Evolutionary conservation across 2,113 vertebrate species (phyloP).

Genomic region (Macheiramphus alcinus): DNA sequence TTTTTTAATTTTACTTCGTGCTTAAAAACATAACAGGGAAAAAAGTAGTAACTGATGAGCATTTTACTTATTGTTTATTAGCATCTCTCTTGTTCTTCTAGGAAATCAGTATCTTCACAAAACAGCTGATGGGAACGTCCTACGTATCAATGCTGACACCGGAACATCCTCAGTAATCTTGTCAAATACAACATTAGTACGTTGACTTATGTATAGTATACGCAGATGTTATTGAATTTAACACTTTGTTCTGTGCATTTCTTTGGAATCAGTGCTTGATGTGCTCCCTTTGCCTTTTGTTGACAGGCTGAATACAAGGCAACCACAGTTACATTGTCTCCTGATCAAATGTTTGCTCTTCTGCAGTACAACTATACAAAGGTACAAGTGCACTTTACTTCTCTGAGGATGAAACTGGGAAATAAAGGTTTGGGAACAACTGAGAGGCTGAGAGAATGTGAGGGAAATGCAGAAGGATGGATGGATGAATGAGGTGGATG

Average conservation of each 20-base stretch:
- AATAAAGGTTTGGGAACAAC: background rate
- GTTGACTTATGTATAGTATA: conserved; percentile 28
- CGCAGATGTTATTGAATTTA: background rate
- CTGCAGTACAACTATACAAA: conserved; percentile 72
- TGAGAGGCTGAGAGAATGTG: background rate
- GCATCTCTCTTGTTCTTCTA: conserved; percentile 45
- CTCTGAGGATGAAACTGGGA: background rate
- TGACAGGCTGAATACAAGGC: conserved; percentile 63
- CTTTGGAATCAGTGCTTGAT: background rate
- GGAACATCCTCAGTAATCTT: conserved; percentile 56
- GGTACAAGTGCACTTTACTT: conserved; percentile 53
- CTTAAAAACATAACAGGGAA: background rate
- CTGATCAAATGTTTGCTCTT: conserved; percentile 71
- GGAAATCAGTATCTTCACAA: conserved; percentile 74
- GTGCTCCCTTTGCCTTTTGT: conserved; percentile 22
- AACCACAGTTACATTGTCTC: conserved; percentile 65
- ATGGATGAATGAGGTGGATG: background rate
- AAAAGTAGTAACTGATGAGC: background rate
- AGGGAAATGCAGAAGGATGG: background rate
- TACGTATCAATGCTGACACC: conserved; percentile 21
- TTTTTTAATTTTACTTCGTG: background rate
- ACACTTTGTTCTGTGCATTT: background rate
- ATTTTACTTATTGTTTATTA: background rate
- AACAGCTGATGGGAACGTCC: conserved; percentile 60
- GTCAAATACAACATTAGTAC: conserved; percentile 74